Conservation (phyloP, 2,113 vertebrate species). For the Mesoclemmys tuberculata region DNA sequence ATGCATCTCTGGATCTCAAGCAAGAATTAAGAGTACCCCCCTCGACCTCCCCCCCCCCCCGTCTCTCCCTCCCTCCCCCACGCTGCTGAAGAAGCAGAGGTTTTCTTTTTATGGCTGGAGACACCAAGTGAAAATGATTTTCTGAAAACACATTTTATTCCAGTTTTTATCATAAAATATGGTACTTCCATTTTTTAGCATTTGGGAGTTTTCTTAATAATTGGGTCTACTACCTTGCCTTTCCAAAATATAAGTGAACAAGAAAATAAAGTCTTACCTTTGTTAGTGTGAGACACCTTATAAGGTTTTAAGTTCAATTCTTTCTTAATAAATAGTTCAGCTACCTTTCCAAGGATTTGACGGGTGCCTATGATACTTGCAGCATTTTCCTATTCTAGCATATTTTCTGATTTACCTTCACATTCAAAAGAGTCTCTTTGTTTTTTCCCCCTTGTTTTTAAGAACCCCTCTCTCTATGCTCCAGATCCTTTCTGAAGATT, state of each 20-base stretch:
- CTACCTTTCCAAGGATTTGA: neutral
- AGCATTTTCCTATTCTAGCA: constrained; percentile 18
- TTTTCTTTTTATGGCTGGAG: neutral
- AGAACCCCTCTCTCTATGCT: constrained; percentile 31
- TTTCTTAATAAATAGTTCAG: neutral
- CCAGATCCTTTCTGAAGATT: constrained; percentile 24
- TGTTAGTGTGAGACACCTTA: neutral
- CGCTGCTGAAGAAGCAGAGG: neutral
- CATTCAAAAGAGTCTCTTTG: neutral
- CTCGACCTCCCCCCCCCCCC: no score
- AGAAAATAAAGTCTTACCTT: neutral
- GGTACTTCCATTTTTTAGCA: neutral
- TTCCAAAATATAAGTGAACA: neutral
- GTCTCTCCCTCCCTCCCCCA: no score
- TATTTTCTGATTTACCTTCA: constrained; percentile 27
- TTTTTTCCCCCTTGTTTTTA: neutral
- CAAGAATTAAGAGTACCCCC: neutral
- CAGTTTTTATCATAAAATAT: neutral
- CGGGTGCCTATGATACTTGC: neutral
- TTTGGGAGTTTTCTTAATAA: neutral
- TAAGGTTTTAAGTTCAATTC: neutral
- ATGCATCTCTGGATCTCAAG: neutral
- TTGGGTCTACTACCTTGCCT: neutral
- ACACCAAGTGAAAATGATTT: neutral
- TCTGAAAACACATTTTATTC: neutral